Percentiles rank a stretch among this genome's conserved stretches.
Conservation (phyloP, 2,888 invertebrate genomes). For the Endotricha flammealis region DNA sequence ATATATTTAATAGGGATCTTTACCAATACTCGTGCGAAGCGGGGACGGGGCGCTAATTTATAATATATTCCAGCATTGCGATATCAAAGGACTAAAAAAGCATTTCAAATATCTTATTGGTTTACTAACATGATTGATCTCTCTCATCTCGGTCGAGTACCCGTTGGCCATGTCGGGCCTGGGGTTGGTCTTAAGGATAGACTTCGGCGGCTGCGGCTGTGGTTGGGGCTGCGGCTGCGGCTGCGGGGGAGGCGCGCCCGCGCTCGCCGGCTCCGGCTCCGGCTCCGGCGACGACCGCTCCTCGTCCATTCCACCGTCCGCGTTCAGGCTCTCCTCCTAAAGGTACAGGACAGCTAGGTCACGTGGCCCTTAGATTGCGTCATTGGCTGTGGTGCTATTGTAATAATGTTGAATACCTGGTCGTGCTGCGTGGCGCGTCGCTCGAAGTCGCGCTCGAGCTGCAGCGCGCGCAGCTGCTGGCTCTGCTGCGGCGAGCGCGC, state of each 20-base stretch:
- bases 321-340: conserved; percentile 38
- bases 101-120: too few relatives aligned
- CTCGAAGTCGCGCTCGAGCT: conserved; percentile 96
- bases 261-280: conserved; percentile 22
- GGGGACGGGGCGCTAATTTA: too few relatives aligned
- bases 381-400: not conserved
- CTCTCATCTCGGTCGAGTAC: conserved; percentile 37
- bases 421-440: conserved; percentile 87
- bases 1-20: too few relatives aligned
- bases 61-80: too few relatives aligned
- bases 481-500: conserved; percentile 87
- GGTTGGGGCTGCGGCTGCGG: conserved; percentile 33
- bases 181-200: conserved; percentile 68
- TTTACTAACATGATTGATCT: not conserved
- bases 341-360: not conserved
- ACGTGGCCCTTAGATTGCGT: not conserved
- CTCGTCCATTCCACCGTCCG: conserved; percentile 36
- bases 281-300: conserved; percentile 25
- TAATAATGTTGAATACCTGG: conserved; percentile 55
- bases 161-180: conserved; percentile 56
- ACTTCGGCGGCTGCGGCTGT: conserved; percentile 56
- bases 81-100: too few relatives aligned
- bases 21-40: too few relatives aligned
- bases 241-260: conserved; percentile 11
- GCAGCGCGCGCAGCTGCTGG: conserved; percentile 91